phyloP scores from a whole-genome alignment of 2,113 vertebrate species.

The Petrocephalus microphthalmus region DNA sequence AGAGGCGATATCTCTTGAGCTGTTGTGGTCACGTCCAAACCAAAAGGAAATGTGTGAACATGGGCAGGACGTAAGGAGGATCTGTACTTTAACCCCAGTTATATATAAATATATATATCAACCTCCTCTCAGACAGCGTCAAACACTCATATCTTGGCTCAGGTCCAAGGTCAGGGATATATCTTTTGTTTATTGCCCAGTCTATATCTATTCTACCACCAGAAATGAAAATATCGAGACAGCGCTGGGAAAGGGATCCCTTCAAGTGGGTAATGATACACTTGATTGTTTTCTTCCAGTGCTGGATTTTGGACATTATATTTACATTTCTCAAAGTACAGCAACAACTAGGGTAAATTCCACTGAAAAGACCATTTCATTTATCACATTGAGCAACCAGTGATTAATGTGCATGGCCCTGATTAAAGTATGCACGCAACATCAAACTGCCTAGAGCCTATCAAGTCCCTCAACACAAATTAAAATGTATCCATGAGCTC shows the following conservation, averaged over 20 bases:
- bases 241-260: neutral
- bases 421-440: neutral
- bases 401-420: neutral
- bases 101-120: neutral
- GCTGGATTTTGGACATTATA: neutral
- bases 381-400: neutral
- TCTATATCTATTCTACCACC: slow-evolving; percentile 1
- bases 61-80: neutral
- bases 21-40: neutral
- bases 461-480: neutral
- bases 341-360: neutral
- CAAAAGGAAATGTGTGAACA: neutral
- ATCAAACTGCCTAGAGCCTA: neutral
- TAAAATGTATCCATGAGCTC: neutral
- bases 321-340: neutral
- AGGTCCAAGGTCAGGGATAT: neutral
- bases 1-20: neutral
- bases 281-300: neutral
- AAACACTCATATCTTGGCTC: neutral
- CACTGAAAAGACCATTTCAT: neutral
- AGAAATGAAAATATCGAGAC: neutral
- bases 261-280: neutral
- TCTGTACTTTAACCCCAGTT: neutral
- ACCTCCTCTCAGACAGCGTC: neutral
- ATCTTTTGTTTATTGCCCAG: neutral